phyloP scores from a whole-genome alignment of 2,888 invertebrate genomes.

The Venustoraphidia nigricollis region DNA sequence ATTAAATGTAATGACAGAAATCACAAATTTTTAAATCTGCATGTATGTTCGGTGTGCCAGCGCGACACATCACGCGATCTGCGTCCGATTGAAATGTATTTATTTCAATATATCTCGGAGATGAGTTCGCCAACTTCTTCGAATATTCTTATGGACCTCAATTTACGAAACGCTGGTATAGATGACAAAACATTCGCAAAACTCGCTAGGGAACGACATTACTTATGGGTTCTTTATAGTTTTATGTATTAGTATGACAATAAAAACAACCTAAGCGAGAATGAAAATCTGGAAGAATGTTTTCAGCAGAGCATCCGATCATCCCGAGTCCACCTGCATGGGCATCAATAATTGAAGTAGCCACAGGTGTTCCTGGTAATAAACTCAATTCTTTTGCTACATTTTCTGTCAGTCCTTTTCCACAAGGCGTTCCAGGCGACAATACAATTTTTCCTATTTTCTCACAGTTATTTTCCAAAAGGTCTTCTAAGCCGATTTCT shows the following conservation, averaged over 20 bases:
- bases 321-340: constrained; percentile 87
- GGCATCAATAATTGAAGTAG: constrained; percentile 85
- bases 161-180: neutral
- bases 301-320: constrained; percentile 48
- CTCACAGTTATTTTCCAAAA: constrained; percentile 45
- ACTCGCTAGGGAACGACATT: neutral
- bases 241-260: neutral
- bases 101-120: too few species aligned
- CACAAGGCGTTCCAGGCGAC: constrained; percentile 58
- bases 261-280: constrained; percentile 31
- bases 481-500: constrained; percentile 58
- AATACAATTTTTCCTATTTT: constrained; percentile 53
- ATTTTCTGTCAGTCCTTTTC: constrained; percentile 39
- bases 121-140: too few species aligned
- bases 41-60: too few species aligned
- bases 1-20: too few species aligned
- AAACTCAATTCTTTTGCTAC: constrained; percentile 60
- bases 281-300: constrained; percentile 27
- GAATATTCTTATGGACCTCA: too few species aligned
- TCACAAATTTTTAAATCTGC: too few species aligned
- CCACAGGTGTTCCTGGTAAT: constrained; percentile 58
- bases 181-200: neutral
- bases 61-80: too few species aligned
- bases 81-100: too few species aligned
- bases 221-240: neutral